These are phyloP conservation scores for Rhinopithecus roxellana DNA, from an alignment of 2,113 vertebrate species.

Conservation along the genomic window DNA sequence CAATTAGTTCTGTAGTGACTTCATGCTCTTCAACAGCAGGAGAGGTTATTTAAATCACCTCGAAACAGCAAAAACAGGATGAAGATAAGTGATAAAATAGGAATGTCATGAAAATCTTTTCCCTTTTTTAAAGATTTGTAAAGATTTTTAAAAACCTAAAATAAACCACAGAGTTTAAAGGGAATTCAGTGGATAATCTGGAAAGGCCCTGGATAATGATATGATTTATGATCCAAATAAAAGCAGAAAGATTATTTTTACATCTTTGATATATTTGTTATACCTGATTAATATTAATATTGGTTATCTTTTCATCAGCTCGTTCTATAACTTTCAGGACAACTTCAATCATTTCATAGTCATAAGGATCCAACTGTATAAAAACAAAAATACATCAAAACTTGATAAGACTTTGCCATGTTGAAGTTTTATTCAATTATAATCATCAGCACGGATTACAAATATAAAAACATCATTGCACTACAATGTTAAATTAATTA, in stretches of 20 bases:
- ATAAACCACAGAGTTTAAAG: background rate
- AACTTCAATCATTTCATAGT: slow-evolving; percentile 94
- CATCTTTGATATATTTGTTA: background rate
- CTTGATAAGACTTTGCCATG: background rate
- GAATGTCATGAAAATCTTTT: background rate
- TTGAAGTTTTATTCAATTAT: background rate
- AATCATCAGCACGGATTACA: background rate
- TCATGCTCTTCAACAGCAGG: background rate
- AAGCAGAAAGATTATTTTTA: background rate
- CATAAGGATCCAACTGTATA: slow-evolving; percentile 95
- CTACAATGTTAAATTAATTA: background rate
- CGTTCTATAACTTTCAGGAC: slow-evolving; percentile 92
- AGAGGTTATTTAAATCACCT: background rate
- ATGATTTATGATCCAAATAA: background rate
- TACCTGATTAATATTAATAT: slow-evolving; percentile 91
- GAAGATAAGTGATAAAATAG: background rate
- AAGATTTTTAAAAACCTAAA: background rate
- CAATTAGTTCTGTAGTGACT: background rate
- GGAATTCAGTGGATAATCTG: background rate
- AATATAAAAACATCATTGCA: background rate
- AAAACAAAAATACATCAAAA: slow-evolving; percentile 52
- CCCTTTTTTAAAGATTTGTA: background rate
- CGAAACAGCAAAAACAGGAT: background rate
- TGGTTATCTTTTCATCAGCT: slow-evolving; percentile 88
- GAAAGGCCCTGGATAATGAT: background rate